These are phyloP conservation scores for Meloidogyne exigua DNA, from an alignment of 1,140 invertebrate species.

Conservation along the genomic window DNA sequence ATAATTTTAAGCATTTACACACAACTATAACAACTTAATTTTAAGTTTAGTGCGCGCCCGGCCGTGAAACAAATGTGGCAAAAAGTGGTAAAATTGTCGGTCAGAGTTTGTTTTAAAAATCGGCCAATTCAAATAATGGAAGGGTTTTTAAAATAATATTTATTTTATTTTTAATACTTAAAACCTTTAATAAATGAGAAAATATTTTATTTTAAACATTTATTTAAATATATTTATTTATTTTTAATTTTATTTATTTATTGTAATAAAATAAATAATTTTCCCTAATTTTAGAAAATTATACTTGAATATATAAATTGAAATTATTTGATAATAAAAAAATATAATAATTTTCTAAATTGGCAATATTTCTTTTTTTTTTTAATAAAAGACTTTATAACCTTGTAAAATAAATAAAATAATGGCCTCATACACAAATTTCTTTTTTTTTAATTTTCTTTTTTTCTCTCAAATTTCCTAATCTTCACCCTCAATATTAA, in stretches of 20 bases:
- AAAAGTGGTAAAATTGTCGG: not conserved
- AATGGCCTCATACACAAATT: not conserved
- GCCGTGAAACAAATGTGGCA: conserved; percentile 17
- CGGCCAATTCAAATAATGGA: not conserved
- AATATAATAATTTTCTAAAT: conserved; percentile 15
- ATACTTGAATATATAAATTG: not conserved
- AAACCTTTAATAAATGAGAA: too few relatives aligned
- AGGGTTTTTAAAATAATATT: not conserved
- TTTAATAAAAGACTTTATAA: not conserved
- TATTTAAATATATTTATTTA: too few relatives aligned
- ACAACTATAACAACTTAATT: not conserved
- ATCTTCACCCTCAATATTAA: not conserved
- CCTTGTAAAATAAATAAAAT: not conserved
- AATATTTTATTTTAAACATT: too few relatives aligned
- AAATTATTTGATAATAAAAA: too few relatives aligned
- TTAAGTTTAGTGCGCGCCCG: conserved; percentile 6
- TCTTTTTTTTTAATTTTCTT: not conserved
- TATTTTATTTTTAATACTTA: too few relatives aligned
- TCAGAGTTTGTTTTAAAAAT: conserved; percentile 5
- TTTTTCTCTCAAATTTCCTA: conserved; percentile 4
- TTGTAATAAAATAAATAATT: too few relatives aligned
- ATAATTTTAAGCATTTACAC: conserved; percentile 23
- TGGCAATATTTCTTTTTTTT: conserved; percentile 21
- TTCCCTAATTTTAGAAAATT: too few relatives aligned
- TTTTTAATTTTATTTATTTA: too few relatives aligned